Evolutionary conservation across 2,113 vertebrate species (phyloP).

Genomic region (Megaptera novaeangliae): DNA sequence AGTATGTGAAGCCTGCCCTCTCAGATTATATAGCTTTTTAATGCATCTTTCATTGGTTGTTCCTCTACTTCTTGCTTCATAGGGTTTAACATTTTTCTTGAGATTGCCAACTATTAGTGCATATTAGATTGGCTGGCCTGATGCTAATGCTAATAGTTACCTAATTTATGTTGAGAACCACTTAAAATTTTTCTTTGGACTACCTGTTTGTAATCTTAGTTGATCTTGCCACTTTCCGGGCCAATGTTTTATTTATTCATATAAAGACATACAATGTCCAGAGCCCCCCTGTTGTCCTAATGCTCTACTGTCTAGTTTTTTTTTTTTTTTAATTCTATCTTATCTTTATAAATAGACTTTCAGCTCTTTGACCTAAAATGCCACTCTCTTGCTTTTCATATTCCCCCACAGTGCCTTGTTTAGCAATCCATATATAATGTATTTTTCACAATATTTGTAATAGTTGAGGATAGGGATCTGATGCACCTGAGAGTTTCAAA

Average conservation of each 20-base stretch:
- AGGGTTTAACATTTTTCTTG: not conserved
- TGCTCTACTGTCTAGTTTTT: not conserved
- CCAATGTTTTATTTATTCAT: not conserved
- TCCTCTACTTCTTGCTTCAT: not conserved
- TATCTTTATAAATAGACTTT: not conserved
- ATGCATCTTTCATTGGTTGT: not conserved
- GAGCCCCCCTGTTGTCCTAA: not conserved
- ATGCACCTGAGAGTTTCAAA: not conserved
- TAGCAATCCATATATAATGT: not conserved
- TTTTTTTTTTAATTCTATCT: not conserved
- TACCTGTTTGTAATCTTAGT: not conserved
- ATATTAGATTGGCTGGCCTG: not conserved
- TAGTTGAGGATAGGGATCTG: not conserved
- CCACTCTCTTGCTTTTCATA: not conserved
- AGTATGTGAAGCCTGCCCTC: not conserved
- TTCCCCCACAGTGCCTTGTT: not conserved
- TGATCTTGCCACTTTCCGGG: not conserved
- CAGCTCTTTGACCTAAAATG: not conserved
- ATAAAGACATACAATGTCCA: not conserved
- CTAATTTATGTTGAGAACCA: constrained; percentile 10
- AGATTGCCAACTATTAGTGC: not conserved
- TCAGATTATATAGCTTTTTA: not conserved
- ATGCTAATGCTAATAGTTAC: not conserved
- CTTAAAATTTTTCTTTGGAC: not conserved
- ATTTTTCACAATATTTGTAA: not conserved